Evolutionary conservation across 2,797 vertebrate genomes (phyloP).

Genomic region (Acrocephalus scirpaceus): DNA sequence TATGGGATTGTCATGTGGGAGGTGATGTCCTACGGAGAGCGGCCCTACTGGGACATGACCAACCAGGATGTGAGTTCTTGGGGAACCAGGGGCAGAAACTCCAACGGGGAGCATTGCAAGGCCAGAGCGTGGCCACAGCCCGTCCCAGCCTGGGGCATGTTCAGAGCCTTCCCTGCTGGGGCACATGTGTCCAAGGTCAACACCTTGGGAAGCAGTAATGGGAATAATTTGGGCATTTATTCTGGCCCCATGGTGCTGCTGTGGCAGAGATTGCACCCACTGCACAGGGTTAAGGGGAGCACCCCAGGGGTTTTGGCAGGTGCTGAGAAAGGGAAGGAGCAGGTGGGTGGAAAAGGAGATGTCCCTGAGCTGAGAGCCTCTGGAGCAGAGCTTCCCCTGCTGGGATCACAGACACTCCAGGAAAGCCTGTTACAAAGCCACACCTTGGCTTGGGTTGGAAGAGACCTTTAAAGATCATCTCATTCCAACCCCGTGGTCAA

Average conservation of each 20-base stretch:
- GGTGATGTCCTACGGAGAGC: constrained; percentile 82
- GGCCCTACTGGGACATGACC: constrained; percentile 87
- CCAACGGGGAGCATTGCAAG: neutral
- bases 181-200: neutral
- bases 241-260: neutral
- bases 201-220: neutral
- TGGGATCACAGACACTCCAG: neutral
- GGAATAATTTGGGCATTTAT: neutral
- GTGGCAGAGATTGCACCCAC: neutral
- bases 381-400: neutral
- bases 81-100: neutral
- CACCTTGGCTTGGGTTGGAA: neutral
- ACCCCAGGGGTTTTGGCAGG: neutral
- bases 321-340: neutral
- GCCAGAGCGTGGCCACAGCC: neutral
- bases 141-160: neutral
- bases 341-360: neutral
- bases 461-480: neutral
- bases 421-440: neutral
- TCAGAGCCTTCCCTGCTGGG: neutral
- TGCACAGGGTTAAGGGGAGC: neutral
- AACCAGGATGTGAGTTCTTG: constrained; percentile 82
- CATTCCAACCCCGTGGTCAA: neutral
- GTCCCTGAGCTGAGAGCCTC: neutral
- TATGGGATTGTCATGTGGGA: constrained; percentile 85